Base-by-base conservation (phyloP, 2,888 invertebrate species). In the Vannuccia rotundouncinata region DNA sequence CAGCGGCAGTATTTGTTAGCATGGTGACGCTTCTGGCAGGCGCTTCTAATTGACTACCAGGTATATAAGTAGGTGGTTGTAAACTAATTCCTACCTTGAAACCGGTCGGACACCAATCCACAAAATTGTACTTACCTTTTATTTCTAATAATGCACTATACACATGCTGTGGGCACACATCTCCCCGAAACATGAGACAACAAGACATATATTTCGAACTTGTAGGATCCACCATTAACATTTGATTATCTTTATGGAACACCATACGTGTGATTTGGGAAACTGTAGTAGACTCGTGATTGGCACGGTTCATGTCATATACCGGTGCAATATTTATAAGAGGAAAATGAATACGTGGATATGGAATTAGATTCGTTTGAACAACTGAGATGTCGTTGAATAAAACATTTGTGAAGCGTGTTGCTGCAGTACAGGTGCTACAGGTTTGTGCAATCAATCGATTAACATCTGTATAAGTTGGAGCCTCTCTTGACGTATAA, bases 231-330 rank as follows among this genome's bases (percentile, higher is more conserved):
- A 94, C 93, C 84, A 92, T 92, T 0, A 94, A 93, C 93, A 94
- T 93, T 89, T 94, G 94, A 88, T 93, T 93, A 83, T 92, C 92
- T 85, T 92, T 87, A 91, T 94, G 10, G 92, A 92, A 80, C 89
- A 95, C 95, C 22, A 94, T 92, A 86, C 94, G 94, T 86, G 95
- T 95, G 88, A 95, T 95, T 88, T 95, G 94, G 31, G 93, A 82
- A 28, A 74, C 79, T 25, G 81, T 74, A 22, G 31, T 22, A 31
- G 94, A 94, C 88, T 95, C 94, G 27, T 81, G 82, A 30, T 80
- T 74, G 45, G 82, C 81, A 74, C 82, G 82, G 29, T 82, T 29
- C 25, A 25, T 22, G n/a, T 31, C 31, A n/a, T 31, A 22, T 10
- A 80, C 29, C 29, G 80, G 80, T 28, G 80, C 80, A 30, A 28